Percentiles rank a stretch among this genome's conserved stretches.
Conservation (phyloP, 2,113 vertebrate species). For the Riparia riparia region DNA sequence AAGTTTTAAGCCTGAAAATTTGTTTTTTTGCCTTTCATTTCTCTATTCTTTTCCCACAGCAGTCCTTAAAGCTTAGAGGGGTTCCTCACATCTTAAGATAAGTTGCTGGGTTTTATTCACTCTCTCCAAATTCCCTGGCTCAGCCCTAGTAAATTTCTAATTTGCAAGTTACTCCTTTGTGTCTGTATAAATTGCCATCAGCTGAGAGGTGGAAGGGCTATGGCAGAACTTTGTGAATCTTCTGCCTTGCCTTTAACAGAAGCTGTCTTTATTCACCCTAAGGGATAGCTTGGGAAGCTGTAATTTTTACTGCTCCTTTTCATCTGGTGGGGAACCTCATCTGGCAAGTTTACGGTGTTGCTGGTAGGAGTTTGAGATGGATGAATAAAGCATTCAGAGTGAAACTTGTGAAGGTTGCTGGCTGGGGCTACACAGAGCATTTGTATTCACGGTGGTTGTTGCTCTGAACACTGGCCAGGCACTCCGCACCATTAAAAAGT, state of each 20-base stretch:
- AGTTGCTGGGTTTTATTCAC: not conserved
- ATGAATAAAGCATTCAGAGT: not conserved
- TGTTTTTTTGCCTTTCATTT: not conserved
- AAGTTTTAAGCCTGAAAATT: not conserved
- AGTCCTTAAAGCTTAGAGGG: not conserved
- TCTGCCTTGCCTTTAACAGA: not conserved
- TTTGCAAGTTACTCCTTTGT: not conserved
- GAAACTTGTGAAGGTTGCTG: not conserved
- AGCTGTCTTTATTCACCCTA: not conserved
- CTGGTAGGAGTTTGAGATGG: not conserved
- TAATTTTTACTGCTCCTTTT: not conserved
- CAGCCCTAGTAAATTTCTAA: not conserved
- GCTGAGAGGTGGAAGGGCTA: not conserved
- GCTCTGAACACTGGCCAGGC: not conserved
- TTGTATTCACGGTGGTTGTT: accelerated
- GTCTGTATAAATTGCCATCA: not conserved
- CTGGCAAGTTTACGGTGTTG: not conserved
- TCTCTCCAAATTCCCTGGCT: not conserved
- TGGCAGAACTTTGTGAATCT: not conserved
- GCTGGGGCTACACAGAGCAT: not conserved
- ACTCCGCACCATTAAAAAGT: not conserved
- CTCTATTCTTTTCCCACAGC: not conserved
- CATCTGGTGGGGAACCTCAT: not conserved
- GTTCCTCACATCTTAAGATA: not conserved
- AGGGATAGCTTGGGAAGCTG: not conserved